Percentiles rank a stretch among this genome's conserved stretches.
Evolutionary conservation across 2,888 invertebrate species (phyloP).

Genomic region (Teinopalpus imperialis): DNA sequence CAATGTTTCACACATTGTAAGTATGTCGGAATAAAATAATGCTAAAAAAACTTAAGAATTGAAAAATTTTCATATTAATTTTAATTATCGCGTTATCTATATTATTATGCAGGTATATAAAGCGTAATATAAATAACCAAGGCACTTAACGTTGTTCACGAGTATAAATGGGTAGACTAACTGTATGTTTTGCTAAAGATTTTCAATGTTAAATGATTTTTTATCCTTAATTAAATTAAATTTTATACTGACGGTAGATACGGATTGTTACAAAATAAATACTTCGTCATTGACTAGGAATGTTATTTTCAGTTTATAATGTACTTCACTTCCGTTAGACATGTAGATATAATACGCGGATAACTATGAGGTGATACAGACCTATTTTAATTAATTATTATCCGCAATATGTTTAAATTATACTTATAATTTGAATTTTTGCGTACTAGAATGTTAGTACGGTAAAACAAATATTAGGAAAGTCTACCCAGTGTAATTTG

Average conservation of each 20-base stretch:
- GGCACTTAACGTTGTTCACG: constrained; percentile 24
- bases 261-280: constrained; percentile 9
- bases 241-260: background rate
- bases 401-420: no score
- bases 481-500: no score
- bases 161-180: constrained; percentile 29
- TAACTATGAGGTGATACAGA: no score
- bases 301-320: background rate
- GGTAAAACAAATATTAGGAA: no score
- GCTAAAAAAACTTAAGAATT: background rate
- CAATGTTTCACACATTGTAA: constrained; percentile 39
- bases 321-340: constrained; percentile 1
- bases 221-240: constrained; percentile 9
- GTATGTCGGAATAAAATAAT: constrained; percentile 22
- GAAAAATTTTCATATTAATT: constrained; percentile 23
- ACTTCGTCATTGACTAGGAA: background rate
- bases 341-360: background rate
- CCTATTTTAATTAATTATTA: no score
- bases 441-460: no score
- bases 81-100: constrained; percentile 25
- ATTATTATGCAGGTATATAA: constrained; percentile 8
- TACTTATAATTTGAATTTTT: no score
- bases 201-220: constrained; percentile 21
- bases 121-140: constrained; percentile 13
- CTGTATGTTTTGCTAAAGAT: constrained; percentile 30